Evolutionary conservation across 2,888 invertebrate genomes (phyloP).

Genomic region (Lymantria monacha): DNA sequence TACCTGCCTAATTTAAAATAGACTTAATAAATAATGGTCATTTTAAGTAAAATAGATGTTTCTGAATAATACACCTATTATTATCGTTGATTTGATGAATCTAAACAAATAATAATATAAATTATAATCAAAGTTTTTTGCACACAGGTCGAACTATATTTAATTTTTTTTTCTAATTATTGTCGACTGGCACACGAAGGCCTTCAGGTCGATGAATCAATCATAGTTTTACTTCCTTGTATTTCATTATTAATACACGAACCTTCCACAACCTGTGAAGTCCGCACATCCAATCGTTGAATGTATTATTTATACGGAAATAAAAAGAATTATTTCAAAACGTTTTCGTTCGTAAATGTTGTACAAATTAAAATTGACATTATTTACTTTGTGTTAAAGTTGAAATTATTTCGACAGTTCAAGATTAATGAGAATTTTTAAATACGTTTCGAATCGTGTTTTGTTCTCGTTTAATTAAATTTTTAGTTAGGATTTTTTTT

Average conservation of each 20-base stretch:
- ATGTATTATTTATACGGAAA: constrained; percentile 18
- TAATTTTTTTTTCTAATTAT: too few species aligned
- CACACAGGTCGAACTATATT: neutral
- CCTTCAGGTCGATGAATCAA: constrained; percentile 1
- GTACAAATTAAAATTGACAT: constrained; percentile 8
- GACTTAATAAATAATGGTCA: too few species aligned
- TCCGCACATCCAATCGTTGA: neutral
- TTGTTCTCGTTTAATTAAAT: constrained; percentile 17
- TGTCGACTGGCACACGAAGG: neutral
- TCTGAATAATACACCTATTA: too few species aligned
- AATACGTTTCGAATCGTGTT: constrained; percentile 9
- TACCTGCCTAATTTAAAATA: too few species aligned
- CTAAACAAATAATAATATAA: neutral
- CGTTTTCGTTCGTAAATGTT: neutral
- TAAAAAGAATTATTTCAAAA: constrained; percentile 1
- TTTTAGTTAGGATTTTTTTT: constrained; percentile 4
- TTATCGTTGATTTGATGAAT: too few species aligned
- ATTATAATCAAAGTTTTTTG: neutral
- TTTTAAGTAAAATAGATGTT: too few species aligned
- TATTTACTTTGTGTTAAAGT: neutral
- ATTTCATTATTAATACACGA: neutral
- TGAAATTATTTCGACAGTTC: neutral
- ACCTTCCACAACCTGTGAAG: neutral
- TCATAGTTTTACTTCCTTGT: neutral
- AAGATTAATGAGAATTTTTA: constrained; percentile 15